Evolutionary conservation across 35 echinoderm and acorn worm genomes (phyloP), one percentile per base, ranked within the genome.

Genomic region (Ophioderma brevispina): DNA sequence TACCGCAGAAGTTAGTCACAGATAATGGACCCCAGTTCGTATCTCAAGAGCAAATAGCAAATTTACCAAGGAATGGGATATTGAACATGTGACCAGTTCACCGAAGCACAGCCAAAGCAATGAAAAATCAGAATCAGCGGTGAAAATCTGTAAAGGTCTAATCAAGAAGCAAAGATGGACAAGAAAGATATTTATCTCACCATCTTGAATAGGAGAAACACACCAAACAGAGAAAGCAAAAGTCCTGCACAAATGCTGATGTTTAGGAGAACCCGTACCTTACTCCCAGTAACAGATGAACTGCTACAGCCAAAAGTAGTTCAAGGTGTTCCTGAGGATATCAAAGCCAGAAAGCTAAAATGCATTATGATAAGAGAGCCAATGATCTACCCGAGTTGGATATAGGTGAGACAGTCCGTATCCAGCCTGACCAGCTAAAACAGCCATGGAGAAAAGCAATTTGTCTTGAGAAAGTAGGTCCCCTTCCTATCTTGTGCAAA

Each of bases 211-310:
- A 91, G 89, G 90, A 92, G 90, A 78, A 92, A 92, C 52, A 96
- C 86, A 64, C 94, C 90, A 28, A 76, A 86, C 40, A 40, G 41
- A 49, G 50, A 91, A 37, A 86, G 94, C 34, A 49, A 34, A 33
- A 95, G 94, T 86, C 89, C 84, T 40, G 94, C 78, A 30, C 85
- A 95, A 80, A 96, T 92, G 85, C 43, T 96, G 56, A 87, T 96
- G 86, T 90, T 84, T 40, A 64, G 89, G 55, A 42, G 94, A 77
- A 92, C 94, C 31, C 78, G 84, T 0, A 92, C 90, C 39, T 36
- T 84, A 10, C 43, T 92, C 19, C 94, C 90, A 13, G 92, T 77
- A 32, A 41, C 94, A 80, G 88, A 96, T 76, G 87, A 40, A 40
- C 77, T 83, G 49, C 84, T 96, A 1, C 80, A 93, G 49, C 91